Evolutionary conservation across 2,888 invertebrate genomes (phyloP), one percentile per base, ranked within the genome.

Genomic region (Drosophila mimica): DNA sequence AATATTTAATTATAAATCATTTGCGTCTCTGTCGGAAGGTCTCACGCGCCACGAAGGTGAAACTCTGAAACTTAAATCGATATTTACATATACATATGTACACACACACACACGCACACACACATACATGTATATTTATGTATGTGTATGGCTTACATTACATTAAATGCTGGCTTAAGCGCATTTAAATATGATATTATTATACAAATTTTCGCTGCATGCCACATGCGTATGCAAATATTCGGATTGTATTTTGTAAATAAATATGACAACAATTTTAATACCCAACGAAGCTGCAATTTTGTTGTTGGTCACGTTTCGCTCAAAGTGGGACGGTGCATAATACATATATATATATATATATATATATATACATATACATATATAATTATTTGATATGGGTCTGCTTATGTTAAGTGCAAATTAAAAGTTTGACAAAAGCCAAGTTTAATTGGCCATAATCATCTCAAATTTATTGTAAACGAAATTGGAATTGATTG

Each of bases 1-100:
- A 88, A 83, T 90, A 83, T 88, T 87, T 81, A 90, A 90, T 90
- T 88, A 88, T 90, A 76, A 88, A 88, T 83, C 84, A 90, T 82
- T 85, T 83, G 71, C 76, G 56, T 54, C 48, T 51, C 70, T 60
- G 43, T 63, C 49, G 74, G 83, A 87, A 89, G 86, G 86, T 76
- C 90, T 86, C 86, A 83, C 73, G 83, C 83, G 81, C 74, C 70
- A 54, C 61, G 89, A 90, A 87, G 90, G 86, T 87, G 89, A 87
- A 87, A 85, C 79, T 82, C 46, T 52, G 54, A 74, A 70, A 49
- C 71, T 49, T 65, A 70, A 83, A 74, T 71, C 76, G 73, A 71
- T 78, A 66, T 66, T 62, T 64, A 59, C 62, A 43, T 40, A 56
- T 13, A 28, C 30, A 13, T 7, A 28, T 11, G 13, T 49, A 9